Percentiles rank a stretch among this genome's conserved stretches.
phyloP scores from a whole-genome alignment of 2,113 vertebrate genomes.

The Taurulus bubalis region DNA sequence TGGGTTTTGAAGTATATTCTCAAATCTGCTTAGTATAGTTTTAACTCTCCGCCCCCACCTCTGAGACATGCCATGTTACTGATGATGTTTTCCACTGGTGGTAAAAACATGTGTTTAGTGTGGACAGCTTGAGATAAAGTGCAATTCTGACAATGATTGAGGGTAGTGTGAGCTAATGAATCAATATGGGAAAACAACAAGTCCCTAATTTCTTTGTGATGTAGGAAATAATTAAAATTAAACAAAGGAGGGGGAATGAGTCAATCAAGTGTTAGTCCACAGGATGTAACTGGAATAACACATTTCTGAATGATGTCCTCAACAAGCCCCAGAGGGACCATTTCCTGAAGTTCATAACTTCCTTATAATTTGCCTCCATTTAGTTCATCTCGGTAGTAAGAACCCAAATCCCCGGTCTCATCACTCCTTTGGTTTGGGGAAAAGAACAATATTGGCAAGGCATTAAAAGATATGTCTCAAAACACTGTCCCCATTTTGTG shows the following conservation, averaged over 20 bases:
- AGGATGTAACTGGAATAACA: constrained; percentile 77
- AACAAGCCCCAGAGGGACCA: constrained; percentile 78
- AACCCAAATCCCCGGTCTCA: constrained; percentile 83
- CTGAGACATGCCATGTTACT: constrained; percentile 49
- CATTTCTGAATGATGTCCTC: constrained; percentile 77
- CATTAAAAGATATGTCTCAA: constrained; percentile 87
- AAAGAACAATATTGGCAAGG: constrained; percentile 84
- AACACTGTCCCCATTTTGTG: constrained; percentile 86
- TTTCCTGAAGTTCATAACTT: constrained; percentile 81
- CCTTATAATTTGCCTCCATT: constrained; percentile 83
- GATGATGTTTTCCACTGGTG: constrained; percentile 62
- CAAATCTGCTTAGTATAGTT: constrained; percentile 69
- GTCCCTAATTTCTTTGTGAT: constrained; percentile 54
- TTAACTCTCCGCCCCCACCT: constrained; percentile 46
- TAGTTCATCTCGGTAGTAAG: constrained; percentile 77
- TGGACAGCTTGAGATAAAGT: constrained; percentile 46
- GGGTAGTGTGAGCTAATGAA: constrained; percentile 56
- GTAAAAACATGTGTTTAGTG: constrained; percentile 60
- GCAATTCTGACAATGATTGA: constrained; percentile 54
- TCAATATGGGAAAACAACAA: constrained; percentile 54
- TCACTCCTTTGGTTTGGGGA: constrained; percentile 83
- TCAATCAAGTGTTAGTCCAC: constrained; percentile 73
- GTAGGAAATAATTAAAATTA: constrained; percentile 58
- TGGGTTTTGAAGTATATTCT: constrained; percentile 68
- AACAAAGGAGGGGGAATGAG: constrained; percentile 47